Evolutionary conservation across 2,113 vertebrate species (phyloP).

Genomic region (Rhinichthys klamathensis): DNA sequence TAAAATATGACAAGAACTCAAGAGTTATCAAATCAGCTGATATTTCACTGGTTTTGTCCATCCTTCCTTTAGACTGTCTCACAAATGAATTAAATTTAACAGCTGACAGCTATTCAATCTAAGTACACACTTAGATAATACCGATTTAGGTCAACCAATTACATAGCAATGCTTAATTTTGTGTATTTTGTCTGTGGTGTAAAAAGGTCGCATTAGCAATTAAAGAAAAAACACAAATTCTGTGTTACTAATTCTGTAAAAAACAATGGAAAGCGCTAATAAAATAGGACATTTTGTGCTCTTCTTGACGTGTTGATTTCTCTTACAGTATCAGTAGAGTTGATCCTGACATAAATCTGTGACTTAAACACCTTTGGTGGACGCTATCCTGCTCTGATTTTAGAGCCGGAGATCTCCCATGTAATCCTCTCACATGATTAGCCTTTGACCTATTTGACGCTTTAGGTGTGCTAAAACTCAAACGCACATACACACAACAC

Average conservation of each 20-base stretch:
- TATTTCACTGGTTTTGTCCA: no score
- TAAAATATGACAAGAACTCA: no score
- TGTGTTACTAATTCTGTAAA: not conserved
- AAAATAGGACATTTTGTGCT: not conserved
- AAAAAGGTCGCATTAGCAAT: no score
- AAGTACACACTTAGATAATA: no score
- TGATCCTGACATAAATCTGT: not conserved
- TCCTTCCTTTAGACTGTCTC: no score
- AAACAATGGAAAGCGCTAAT: not conserved
- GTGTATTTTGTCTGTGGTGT: no score
- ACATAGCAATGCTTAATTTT: no score
- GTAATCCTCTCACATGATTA: constrained; percentile 41
- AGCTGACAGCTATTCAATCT: no score
- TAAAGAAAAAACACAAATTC: no score
- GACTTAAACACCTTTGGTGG: constrained; percentile 3
- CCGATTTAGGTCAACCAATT: no score
- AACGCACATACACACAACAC: not conserved
- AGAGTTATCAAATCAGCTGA: no score
- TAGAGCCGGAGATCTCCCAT: not conserved
- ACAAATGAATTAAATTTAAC: no score
- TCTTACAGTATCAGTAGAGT: not conserved
- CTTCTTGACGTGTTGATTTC: not conserved
- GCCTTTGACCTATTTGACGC: not conserved
- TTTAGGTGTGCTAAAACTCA: constrained; percentile 4
- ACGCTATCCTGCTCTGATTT: constrained; percentile 24